Evolutionary conservation across 2,797 vertebrate genomes (phyloP).

Genomic region (Uromys caudimaculatus): DNA sequence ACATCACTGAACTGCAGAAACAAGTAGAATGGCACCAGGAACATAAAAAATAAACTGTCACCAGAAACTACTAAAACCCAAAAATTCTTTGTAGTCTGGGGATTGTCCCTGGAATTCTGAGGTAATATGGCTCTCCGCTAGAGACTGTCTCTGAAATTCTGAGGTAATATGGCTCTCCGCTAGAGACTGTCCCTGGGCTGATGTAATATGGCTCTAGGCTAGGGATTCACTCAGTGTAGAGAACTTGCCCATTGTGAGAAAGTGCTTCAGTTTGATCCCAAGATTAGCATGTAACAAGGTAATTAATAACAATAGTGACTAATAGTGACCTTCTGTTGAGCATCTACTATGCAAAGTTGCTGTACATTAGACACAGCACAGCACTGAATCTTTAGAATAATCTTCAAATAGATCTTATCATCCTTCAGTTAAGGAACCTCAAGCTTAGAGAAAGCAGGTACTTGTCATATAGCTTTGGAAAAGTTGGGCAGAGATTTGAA

Average conservation of each 20-base stretch:
- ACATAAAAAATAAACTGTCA: background rate
- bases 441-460: background rate
- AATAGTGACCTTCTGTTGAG: background rate
- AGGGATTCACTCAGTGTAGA: background rate
- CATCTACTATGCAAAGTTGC: background rate
- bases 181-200: too few relatives aligned
- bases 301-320: background rate
- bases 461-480: background rate
- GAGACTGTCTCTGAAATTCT: too few relatives aligned
- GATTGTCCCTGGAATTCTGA: background rate
- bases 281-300: background rate
- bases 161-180: too few relatives aligned
- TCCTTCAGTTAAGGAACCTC: background rate
- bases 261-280: background rate
- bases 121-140: background rate
- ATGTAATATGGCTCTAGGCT: too few relatives aligned
- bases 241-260: background rate
- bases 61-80: background rate
- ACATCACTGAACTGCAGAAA: slow-evolving; percentile 3
- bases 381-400: slow-evolving; percentile 26
- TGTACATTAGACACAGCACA: background rate
- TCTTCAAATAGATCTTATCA: background rate
- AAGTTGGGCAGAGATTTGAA: background rate
- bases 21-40: background rate
- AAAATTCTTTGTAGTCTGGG: background rate